These are phyloP conservation scores for Cepaea nemoralis DNA, from an alignment of 1,140 invertebrate genomes.

Conservation along the genomic window DNA sequence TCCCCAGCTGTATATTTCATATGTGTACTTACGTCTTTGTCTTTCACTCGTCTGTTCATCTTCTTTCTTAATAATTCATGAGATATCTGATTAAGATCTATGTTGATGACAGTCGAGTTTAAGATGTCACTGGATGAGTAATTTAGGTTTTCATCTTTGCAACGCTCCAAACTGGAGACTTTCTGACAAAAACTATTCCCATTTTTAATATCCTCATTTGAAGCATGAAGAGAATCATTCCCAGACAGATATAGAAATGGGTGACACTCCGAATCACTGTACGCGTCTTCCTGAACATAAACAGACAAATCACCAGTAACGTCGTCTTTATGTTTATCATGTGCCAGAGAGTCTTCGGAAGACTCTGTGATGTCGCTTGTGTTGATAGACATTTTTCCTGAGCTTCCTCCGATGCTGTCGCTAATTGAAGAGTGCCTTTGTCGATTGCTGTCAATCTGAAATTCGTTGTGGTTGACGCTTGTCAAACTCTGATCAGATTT, in stretches of 20 bases:
- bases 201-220: background rate
- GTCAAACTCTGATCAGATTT: conserved; percentile 17
- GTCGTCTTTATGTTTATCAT: background rate
- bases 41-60: background rate
- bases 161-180: background rate
- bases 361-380: background rate
- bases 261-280: background rate
- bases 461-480: background rate
- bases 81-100: background rate
- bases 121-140: background rate
- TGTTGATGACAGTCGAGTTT: background rate
- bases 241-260: background rate
- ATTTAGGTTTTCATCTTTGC: background rate
- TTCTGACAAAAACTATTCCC: background rate
- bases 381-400: background rate
- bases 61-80: background rate
- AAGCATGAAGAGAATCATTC: background rate
- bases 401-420: background rate
- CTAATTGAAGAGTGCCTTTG: background rate
- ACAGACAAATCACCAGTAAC: background rate
- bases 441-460: background rate
- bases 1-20: background rate
- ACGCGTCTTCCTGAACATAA: background rate
- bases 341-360: background rate
- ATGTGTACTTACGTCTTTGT: background rate